phyloP scores from a whole-genome alignment of 2,797 vertebrate species.

The Morus bassanus region DNA sequence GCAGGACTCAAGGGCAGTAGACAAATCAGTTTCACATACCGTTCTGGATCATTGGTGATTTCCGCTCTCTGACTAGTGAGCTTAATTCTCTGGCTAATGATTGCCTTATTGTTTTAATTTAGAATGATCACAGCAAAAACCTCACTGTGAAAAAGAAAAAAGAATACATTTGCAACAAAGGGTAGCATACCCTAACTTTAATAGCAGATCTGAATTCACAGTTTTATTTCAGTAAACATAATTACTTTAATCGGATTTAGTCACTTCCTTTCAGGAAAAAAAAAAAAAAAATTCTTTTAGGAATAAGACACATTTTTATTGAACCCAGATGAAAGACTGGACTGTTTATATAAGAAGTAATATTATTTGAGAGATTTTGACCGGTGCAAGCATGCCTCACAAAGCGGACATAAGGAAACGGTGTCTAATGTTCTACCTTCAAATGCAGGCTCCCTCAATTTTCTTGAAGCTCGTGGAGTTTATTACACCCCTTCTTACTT shows the following conservation, averaged over 20 bases:
- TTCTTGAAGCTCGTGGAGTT: not conserved
- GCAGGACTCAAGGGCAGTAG: not conserved
- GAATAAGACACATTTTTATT: not conserved
- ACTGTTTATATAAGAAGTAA: not conserved
- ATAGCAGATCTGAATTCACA: not conserved
- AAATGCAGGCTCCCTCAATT: not conserved
- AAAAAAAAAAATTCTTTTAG: not conserved
- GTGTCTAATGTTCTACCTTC: not conserved
- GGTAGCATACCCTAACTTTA: not conserved
- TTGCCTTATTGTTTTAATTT: not conserved
- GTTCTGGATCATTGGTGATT: not conserved
- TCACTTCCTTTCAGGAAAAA: not conserved
- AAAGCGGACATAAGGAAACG: accelerated
- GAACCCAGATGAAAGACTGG: not conserved
- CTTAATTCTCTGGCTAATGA: not conserved
- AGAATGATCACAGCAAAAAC: not conserved
- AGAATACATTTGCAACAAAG: not conserved
- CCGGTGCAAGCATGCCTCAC: accelerated
- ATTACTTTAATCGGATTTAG: not conserved
- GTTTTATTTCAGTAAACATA: not conserved
- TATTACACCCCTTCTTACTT: not conserved
- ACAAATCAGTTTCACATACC: not conserved
- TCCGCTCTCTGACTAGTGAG: not conserved
- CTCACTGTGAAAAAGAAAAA: not conserved
- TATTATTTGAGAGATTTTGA: not conserved